A percentile compares a stretch with the other conserved stretches of the same genome.
Conservation (phyloP, 1,140 invertebrate species). For the Zaprionus capensis region DNA sequence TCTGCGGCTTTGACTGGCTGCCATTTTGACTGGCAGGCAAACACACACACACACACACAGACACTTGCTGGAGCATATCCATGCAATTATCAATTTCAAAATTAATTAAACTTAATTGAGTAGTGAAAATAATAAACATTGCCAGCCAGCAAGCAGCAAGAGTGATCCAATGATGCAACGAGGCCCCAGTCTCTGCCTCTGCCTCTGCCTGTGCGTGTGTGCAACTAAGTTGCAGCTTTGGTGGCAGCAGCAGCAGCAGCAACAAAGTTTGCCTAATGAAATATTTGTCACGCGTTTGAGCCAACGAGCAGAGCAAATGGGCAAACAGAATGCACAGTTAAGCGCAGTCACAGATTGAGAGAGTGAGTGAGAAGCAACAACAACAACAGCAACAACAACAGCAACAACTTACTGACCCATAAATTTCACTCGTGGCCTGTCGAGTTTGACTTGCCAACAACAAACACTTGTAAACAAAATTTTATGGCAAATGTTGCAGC, state of each 20-base stretch:
- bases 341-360: slow-evolving; percentile 22
- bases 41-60: neutral
- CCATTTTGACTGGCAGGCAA: slow-evolving; percentile 66
- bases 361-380: neutral
- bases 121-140: slow-evolving; percentile 81
- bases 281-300: slow-evolving; percentile 78
- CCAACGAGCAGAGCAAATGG: slow-evolving; percentile 67
- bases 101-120: slow-evolving; percentile 83
- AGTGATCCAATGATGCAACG: neutral
- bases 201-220: neutral
- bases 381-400: slow-evolving; percentile 41
- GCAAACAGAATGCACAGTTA: slow-evolving; percentile 65
- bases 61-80: slow-evolving; percentile 26
- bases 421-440: slow-evolving; percentile 62
- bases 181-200: slow-evolving; percentile 1
- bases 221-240: slow-evolving; percentile 56
- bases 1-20: slow-evolving; percentile 30
- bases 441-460: slow-evolving; percentile 51
- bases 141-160: slow-evolving; percentile 13
- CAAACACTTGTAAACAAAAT: slow-evolving; percentile 69
- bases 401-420: slow-evolving; percentile 71
- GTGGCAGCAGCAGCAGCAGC: slow-evolving; percentile 29
- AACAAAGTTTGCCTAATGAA: slow-evolving; percentile 78
- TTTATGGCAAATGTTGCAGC: slow-evolving; percentile 66
- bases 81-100: slow-evolving; percentile 80